Evolutionary conservation across 2,888 invertebrate species (phyloP), one percentile per base, ranked within the genome.

Genomic region (Eilema sororculum): DNA sequence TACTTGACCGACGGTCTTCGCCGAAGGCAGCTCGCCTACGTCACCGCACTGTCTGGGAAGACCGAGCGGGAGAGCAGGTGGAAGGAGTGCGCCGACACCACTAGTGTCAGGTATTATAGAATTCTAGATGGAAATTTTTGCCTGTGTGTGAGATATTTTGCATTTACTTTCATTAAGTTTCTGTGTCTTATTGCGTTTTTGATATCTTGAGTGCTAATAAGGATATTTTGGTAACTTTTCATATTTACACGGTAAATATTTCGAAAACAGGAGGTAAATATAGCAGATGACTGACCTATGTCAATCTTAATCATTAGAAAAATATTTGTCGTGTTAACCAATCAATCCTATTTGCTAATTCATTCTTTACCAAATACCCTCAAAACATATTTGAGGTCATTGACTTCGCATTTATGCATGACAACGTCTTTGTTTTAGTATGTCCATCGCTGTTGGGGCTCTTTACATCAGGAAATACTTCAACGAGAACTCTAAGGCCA

Each of bases 51-150:
- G 10, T 97, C 97, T 9, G 98, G 98, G 0, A 97, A 97, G 88
- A 98, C 98, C 0, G 98, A 98, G 87, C 95, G 98, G 69, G 98
- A 98, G 89, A 97, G 98, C 60, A 96, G 98, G 22, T 99, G 99
- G 99, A 98, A 98, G 94, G 98, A 98, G 89, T 99, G 98, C 87
- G 97, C 98, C 28, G 98, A 98, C 79, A 97, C 97, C 16, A 96
- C 97, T 33, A 96, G 97, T 75, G 97, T 97, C 85, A 97, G 97
- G 97, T 97, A 90, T 22, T 28, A 16, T 33, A 10, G 9, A 33
- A 24, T 52, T 25, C 10, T 33, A 22, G 0, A n/a, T n/a, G 13
- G 5, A n/a, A 13, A 41, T 24, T 24, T 22, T 61, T 28, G 22
- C n/a, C 6, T 10, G n/a, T 56, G 46, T 46, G 6, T 46, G 20